Evolutionary conservation across 1,140 invertebrate species (phyloP).

Genomic region (Cardiocondyla obscurior): DNA sequence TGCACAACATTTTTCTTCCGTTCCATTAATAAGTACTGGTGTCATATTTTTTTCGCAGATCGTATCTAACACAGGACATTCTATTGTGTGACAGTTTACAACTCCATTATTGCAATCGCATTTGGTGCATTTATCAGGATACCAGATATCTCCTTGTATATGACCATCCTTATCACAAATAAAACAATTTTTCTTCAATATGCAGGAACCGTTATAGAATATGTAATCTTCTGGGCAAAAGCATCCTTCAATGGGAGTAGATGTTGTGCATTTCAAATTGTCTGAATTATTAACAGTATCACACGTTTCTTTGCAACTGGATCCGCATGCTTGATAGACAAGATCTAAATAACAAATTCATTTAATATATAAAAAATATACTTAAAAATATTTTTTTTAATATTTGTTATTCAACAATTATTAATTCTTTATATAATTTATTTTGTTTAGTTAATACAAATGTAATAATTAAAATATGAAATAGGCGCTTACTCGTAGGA

Average conservation of each 20-base stretch:
- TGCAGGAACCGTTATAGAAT: slow-evolving; percentile 79
- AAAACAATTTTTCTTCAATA: slow-evolving; percentile 84
- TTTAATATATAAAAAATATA: too few species aligned
- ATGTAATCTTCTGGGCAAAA: slow-evolving; percentile 91
- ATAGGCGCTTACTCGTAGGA: slow-evolving; percentile 72
- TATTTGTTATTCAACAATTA: too few species aligned
- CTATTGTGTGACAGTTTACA: slow-evolving; percentile 85
- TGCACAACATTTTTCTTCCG: slow-evolving; percentile 87
- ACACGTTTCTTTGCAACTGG: slow-evolving; percentile 89
- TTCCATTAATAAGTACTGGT: slow-evolving; percentile 83
- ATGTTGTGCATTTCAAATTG: slow-evolving; percentile 82
- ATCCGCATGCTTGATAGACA: slow-evolving; percentile 87
- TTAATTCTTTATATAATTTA: neutral
- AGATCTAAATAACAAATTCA: slow-evolving; percentile 81
- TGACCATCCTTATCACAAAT: slow-evolving; percentile 88
- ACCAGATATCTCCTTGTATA: slow-evolving; percentile 86
- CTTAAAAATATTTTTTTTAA: too few species aligned
- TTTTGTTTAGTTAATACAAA: neutral
- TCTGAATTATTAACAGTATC: slow-evolving; percentile 81
- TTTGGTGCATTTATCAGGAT: slow-evolving; percentile 89
- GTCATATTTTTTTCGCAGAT: slow-evolving; percentile 85
- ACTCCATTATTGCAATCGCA: slow-evolving; percentile 87
- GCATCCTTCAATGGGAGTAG: slow-evolving; percentile 89
- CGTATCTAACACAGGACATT: slow-evolving; percentile 85
- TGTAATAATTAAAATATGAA: slow-evolving; percentile 6